A percentile compares a stretch with the other conserved stretches of the same genome.
phyloP scores from a whole-genome alignment of 2,888 invertebrate species.

The Nycteola revayana region DNA sequence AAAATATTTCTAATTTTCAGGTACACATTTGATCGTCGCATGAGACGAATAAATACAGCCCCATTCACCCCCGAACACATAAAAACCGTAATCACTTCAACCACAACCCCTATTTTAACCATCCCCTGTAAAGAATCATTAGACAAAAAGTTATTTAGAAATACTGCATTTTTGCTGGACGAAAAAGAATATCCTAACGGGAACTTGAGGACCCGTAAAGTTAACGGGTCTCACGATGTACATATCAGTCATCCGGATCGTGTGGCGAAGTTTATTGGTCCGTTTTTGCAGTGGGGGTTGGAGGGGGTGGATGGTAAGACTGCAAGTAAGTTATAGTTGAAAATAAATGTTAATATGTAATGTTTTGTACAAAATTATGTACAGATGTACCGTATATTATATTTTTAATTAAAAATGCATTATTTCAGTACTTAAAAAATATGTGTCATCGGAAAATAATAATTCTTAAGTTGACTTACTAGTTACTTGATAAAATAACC shows the following conservation, averaged over 20 bases:
- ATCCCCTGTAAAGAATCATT: slow-evolving; percentile 45
- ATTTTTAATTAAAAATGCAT: too few species aligned
- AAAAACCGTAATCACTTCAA: slow-evolving; percentile 46
- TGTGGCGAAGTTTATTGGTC: slow-evolving; percentile 59
- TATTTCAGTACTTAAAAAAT: too few species aligned
- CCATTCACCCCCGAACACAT: slow-evolving; percentile 52
- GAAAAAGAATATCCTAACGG: slow-evolving; percentile 38
- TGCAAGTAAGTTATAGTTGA: slow-evolving; percentile 41
- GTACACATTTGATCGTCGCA: slow-evolving; percentile 80
- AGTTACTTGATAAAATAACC: too few species aligned
- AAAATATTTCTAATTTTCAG: too few species aligned
- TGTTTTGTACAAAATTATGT: too few species aligned
- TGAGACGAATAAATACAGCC: slow-evolving; percentile 56
- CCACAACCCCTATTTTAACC: slow-evolving; percentile 45
- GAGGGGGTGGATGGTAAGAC: slow-evolving; percentile 48
- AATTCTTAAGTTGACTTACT: too few species aligned
- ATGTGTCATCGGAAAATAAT: too few species aligned
- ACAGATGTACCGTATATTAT: too few species aligned
- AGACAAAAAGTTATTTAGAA: slow-evolving; percentile 33
- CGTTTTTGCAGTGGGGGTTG: slow-evolving; percentile 57
- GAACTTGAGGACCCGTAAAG: slow-evolving; percentile 48
- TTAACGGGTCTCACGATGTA: slow-evolving; percentile 82
- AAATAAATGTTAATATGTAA: too few species aligned
- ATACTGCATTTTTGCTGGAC: slow-evolving; percentile 48
- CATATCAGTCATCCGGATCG: slow-evolving; percentile 80